Evolutionary conservation across 2,888 invertebrate genomes (phyloP).

Genomic region (Drymonia ruficornis): DNA sequence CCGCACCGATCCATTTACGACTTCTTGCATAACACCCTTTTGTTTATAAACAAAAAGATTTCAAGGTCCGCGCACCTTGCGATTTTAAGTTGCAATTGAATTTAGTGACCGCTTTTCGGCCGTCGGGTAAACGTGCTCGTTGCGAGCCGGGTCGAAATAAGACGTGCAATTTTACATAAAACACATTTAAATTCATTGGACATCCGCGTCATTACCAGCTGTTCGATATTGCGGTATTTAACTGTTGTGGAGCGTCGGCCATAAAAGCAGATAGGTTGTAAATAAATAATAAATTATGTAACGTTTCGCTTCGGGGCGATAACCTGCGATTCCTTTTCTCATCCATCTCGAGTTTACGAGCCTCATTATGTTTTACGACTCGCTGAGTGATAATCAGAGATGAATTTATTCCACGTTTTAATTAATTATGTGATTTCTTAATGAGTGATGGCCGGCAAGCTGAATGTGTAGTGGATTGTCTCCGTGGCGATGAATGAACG

Average conservation of each 20-base stretch:
- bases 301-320: conserved; percentile 40
- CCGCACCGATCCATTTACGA: conserved; percentile 66
- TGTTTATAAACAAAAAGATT: conserved; percentile 82
- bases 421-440: conserved; percentile 33
- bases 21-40: conserved; percentile 79
- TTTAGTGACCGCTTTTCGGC: conserved; percentile 63
- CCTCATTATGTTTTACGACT: conserved; percentile 40
- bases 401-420: conserved; percentile 43
- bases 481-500: background rate
- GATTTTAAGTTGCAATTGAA: conserved; percentile 49
- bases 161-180: conserved; percentile 32
- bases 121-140: conserved; percentile 54
- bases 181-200: conserved; percentile 62
- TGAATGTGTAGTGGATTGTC: conserved; percentile 1
- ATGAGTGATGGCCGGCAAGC: conserved; percentile 2
- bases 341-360: conserved; percentile 46
- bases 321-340: conserved; percentile 43
- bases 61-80: conserved; percentile 72
- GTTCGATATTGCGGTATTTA: conserved; percentile 48
- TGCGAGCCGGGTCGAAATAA: conserved; percentile 18
- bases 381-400: conserved; percentile 36
- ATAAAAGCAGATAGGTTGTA: conserved; percentile 52
- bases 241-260: conserved; percentile 40
- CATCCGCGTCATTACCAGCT: conserved; percentile 42
- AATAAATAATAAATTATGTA: conserved; percentile 57